These are phyloP conservation scores for Bombus pascuorum DNA, from an alignment of 1,140 invertebrate genomes.

Conservation along the genomic window DNA sequence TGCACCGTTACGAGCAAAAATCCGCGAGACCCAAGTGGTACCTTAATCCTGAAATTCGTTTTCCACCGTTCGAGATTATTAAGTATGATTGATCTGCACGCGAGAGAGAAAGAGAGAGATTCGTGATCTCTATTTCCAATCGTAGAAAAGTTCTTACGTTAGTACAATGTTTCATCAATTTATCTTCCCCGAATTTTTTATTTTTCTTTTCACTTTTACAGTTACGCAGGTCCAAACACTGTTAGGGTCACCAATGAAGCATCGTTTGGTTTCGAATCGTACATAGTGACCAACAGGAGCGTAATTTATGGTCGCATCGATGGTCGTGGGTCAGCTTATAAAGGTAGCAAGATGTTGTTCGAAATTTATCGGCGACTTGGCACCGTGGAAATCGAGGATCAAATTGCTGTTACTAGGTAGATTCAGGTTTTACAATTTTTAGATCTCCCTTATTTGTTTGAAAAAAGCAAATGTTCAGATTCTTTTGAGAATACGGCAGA, in stretches of 20 bases:
- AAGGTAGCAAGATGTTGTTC: slow-evolving; percentile 84
- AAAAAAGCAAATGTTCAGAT: neutral
- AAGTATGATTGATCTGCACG: slow-evolving; percentile 42
- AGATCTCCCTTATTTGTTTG: neutral
- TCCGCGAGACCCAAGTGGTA: neutral
- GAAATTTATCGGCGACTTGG: slow-evolving; percentile 85
- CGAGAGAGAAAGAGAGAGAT: slow-evolving; percentile 6
- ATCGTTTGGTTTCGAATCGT: slow-evolving; percentile 83
- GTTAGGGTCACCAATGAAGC: slow-evolving; percentile 84
- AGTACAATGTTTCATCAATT: neutral
- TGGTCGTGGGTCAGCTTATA: slow-evolving; percentile 85
- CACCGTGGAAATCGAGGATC: slow-evolving; percentile 86
- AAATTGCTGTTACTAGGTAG: slow-evolving; percentile 84
- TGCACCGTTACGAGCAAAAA: neutral
- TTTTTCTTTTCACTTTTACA: slow-evolving; percentile 63
- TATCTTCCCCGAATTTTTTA: neutral
- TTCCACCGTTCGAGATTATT: neutral
- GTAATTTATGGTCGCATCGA: slow-evolving; percentile 86
- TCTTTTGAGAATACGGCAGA: neutral
- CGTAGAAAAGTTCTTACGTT: neutral
- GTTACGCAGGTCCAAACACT: slow-evolving; percentile 86
- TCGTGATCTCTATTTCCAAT: slow-evolving; percentile 46
- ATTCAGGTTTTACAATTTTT: neutral
- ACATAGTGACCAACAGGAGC: slow-evolving; percentile 84
- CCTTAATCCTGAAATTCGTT: neutral